Percentiles rank a stretch among this genome's conserved stretches.
Evolutionary conservation across 2,113 vertebrate genomes (phyloP).

Genomic region (Grus americana): DNA sequence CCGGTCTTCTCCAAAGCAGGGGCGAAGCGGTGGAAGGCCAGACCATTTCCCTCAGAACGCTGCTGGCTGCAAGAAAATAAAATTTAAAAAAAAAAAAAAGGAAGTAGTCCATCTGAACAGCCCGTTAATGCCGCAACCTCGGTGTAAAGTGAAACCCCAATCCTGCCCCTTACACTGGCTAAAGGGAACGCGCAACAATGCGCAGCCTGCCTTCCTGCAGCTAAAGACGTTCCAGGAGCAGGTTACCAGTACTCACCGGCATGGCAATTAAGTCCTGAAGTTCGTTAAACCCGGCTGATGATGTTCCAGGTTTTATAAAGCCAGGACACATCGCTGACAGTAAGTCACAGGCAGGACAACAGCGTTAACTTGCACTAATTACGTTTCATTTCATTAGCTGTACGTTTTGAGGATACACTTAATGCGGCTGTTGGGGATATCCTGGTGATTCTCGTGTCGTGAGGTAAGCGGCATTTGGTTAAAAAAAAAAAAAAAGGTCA

Average conservation of each 20-base stretch:
- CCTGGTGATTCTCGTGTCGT: accelerated
- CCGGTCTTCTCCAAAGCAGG: accelerated
- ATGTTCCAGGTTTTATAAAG: neutral
- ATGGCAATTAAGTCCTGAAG: accelerated
- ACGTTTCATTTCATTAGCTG: too few species aligned
- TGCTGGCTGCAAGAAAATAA: neutral
- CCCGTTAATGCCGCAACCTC: accelerated
- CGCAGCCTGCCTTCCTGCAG: too few species aligned
- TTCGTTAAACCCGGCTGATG: neutral
- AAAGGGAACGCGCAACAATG: neutral
- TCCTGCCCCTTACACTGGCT: neutral
- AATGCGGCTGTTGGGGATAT: neutral
- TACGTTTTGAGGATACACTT: accelerated
- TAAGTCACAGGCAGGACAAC: too few species aligned
- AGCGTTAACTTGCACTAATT: neutral
- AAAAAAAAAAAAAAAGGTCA: neutral
- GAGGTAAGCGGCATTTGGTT: neutral
- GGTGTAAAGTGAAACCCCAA: neutral
- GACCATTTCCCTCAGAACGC: neutral
- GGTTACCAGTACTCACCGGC: accelerated
- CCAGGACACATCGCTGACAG: neutral
- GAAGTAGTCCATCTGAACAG: neutral
- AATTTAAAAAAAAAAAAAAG: neutral
- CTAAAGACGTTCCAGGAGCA: too few species aligned
- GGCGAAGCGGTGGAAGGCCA: accelerated